Evolutionary conservation across 2,113 vertebrate species (phyloP).

Genomic region (Leuciscus idus): DNA sequence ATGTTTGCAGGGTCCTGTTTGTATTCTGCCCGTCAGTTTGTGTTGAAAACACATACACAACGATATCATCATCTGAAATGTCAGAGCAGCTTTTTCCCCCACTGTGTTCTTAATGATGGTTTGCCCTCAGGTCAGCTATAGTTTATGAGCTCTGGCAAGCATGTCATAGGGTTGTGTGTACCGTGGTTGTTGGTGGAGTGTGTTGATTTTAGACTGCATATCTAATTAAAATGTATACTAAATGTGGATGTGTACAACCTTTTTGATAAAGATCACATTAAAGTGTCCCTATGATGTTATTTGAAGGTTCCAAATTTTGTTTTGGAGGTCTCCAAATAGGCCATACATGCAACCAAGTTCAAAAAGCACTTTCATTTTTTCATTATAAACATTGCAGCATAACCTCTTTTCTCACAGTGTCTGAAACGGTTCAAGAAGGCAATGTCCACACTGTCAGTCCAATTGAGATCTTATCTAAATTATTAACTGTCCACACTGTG

Average conservation of each 20-base stretch:
- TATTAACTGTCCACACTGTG: no score
- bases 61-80: conserved; percentile 27
- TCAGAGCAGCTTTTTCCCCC: conserved; percentile 18
- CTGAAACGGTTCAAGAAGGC: no score
- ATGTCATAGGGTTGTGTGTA: not conserved
- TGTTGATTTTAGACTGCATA: not conserved
- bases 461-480: no score
- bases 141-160: not conserved
- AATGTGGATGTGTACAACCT: not conserved
- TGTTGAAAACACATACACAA: conserved; percentile 23
- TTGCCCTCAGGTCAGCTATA: conserved; percentile 33
- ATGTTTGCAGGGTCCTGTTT: not conserved
- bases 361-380: no score
- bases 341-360: no score
- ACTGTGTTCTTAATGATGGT: conserved; percentile 42
- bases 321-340: no score
- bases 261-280: not conserved
- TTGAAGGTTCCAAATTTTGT: no score
- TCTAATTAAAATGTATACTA: not conserved
- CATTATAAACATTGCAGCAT: no score
- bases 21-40: conserved; percentile 16
- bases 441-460: no score
- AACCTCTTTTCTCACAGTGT: no score
- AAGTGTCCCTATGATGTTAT: not conserved
- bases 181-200: conserved; percentile 2